Evolutionary conservation across 2,113 vertebrate genomes (phyloP).

Genomic region (Eubucco bourcierii): DNA sequence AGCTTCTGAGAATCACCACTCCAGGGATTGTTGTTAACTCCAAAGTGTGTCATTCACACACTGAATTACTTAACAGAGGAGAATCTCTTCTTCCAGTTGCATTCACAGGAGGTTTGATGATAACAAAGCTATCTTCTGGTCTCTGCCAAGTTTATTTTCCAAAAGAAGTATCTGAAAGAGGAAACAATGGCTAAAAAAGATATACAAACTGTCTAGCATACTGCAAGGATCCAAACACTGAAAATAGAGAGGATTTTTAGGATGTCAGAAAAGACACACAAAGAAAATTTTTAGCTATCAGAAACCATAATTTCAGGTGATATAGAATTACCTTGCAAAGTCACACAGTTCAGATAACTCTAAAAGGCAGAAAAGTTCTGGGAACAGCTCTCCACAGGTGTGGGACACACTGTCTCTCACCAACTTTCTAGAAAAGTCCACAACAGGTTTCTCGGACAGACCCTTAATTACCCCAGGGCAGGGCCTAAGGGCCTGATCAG

Average conservation of each 20-base stretch:
- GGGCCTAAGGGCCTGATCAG: not conserved
- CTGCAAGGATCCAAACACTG: not conserved
- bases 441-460: not conserved
- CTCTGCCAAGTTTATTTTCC: conserved; percentile 58
- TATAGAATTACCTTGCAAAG: not conserved
- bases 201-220: conserved; percentile 29
- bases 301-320: not conserved
- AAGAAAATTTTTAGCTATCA: not conserved
- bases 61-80: conserved; percentile 37
- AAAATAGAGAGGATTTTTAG: not conserved
- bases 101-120: conserved; percentile 41
- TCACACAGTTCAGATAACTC: not conserved
- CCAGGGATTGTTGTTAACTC: not conserved
- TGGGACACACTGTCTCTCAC: not conserved
- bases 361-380: not conserved
- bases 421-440: rapidly evolving
- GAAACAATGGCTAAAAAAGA: conserved; percentile 54
- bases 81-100: conserved; percentile 45
- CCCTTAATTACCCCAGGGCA: not conserved
- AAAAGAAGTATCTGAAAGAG: conserved; percentile 50
- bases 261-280: not conserved
- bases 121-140: conserved; percentile 40
- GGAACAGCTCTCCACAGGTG: not conserved
- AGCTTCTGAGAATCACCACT: conserved; percentile 26
- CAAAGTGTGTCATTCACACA: conserved; percentile 30